These are phyloP conservation scores for Polyommatus icarus DNA, from an alignment of 2,888 invertebrate genomes.

Conservation along the genomic window DNA sequence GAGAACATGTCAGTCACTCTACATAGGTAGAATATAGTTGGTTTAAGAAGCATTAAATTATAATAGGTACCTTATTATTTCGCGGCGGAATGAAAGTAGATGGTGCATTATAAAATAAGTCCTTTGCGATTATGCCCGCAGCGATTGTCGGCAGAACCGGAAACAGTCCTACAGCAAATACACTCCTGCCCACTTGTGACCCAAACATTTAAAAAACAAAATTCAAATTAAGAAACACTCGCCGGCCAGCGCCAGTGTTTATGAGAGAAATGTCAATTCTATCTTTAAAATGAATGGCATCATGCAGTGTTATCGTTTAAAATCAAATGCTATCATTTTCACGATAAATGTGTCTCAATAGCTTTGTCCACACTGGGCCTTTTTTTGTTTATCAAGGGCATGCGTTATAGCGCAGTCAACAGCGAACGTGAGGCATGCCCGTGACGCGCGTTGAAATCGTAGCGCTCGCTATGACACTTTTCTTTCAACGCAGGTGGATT, in stretches of 20 bases:
- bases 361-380: no score
- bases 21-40: not conserved
- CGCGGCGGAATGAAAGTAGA: slow-evolving; percentile 29
- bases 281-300: slow-evolving; percentile 8
- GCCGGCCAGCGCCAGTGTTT: not conserved
- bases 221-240: not conserved
- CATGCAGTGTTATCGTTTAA: not conserved
- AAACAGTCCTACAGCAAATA: slow-evolving; percentile 36
- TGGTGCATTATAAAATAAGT: slow-evolving; percentile 37
- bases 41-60: not conserved
- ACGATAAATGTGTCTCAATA: not conserved
- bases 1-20: no score
- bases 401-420: no score
- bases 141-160: slow-evolving; percentile 38
- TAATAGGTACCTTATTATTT: not conserved
- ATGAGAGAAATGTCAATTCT: slow-evolving; percentile 17
- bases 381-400: no score
- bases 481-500: no score
- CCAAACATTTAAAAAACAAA: slow-evolving; percentile 32
- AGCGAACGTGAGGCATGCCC: no score
- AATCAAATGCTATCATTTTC: slow-evolving; percentile 12
- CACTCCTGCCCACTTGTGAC: slow-evolving; percentile 32
- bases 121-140: slow-evolving; percentile 37
- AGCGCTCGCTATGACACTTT: no score
- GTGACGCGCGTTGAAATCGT: no score